Percentiles rank a stretch among this genome's conserved stretches.
Conservation (phyloP, 2,113 vertebrate genomes). For the Nestor notabilis region DNA sequence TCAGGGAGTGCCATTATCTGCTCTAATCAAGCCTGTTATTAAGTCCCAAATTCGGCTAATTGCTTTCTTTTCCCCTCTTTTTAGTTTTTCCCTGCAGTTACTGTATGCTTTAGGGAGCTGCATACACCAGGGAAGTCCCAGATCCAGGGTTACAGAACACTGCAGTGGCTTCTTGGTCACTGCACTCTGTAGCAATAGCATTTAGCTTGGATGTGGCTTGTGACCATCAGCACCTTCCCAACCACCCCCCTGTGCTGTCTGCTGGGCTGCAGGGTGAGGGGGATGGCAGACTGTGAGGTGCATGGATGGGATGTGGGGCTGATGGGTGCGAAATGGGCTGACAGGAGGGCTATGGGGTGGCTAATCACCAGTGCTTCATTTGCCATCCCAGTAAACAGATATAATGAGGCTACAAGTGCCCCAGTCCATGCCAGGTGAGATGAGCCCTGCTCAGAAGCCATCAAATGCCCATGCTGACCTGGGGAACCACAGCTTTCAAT, state of each 20-base stretch:
- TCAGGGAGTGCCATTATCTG: background rate
- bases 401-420: background rate
- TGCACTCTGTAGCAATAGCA: background rate
- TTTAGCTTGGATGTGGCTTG: background rate
- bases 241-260: background rate
- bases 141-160: accelerated
- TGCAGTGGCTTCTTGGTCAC: background rate
- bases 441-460: background rate
- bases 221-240: background rate
- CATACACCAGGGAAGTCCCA: background rate
- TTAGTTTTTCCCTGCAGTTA: background rate
- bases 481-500: background rate
- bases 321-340: background rate
- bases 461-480: accelerated
- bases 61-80: background rate
- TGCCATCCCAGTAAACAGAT: background rate
- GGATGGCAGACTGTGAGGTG: background rate
- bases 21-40: background rate
- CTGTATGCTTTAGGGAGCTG: background rate
- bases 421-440: accelerated
- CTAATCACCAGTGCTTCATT: background rate
- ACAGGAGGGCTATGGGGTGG: background rate
- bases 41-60: background rate
- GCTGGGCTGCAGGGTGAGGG: background rate
- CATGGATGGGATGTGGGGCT: background rate